phyloP scores from a whole-genome alignment of 1,140 invertebrate genomes.

The Pseudobourletiella spinata region DNA sequence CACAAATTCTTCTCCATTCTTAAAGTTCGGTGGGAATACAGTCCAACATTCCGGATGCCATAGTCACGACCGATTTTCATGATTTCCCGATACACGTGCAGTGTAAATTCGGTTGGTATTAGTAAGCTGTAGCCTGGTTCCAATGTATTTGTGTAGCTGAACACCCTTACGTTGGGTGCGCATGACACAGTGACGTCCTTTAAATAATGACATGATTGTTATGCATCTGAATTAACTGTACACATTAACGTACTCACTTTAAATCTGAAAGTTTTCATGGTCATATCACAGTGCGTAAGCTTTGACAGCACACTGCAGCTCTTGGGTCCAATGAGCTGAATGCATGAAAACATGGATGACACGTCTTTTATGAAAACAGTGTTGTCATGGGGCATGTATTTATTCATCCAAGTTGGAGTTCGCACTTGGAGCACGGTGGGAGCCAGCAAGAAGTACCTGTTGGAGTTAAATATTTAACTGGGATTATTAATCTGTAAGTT shows the following conservation, averaged over 20 bases:
- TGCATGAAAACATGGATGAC: background rate
- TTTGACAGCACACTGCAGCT: background rate
- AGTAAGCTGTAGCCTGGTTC: conserved; percentile 64
- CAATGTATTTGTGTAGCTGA: conserved; percentile 70
- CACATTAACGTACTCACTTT: no score
- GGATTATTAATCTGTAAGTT: no score
- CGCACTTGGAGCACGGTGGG: background rate
- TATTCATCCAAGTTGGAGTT: background rate
- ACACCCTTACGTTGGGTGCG: conserved; percentile 64
- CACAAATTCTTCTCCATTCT: conserved; percentile 54
- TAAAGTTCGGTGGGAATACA: conserved; percentile 63
- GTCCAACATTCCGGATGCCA: conserved; percentile 62
- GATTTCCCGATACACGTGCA: conserved; percentile 67
- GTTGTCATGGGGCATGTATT: background rate
- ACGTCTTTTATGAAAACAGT: background rate
- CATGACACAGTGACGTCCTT: conserved; percentile 61
- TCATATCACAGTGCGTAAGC: background rate
- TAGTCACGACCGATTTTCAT: conserved; percentile 55
- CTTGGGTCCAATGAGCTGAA: conserved; percentile 45
- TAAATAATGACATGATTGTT: conserved; percentile 37
- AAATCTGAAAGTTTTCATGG: background rate
- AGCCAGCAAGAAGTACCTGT: background rate
- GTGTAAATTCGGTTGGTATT: conserved; percentile 65
- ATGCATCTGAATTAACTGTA: no score
- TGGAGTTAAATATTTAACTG: background rate